Percentiles rank a stretch among this genome's conserved stretches.
These are phyloP conservation scores for Chrysaora quinquecirrha DNA, from an alignment of 30 jellyfish, hydroid and myxozoan species.

Conservation along the genomic window DNA sequence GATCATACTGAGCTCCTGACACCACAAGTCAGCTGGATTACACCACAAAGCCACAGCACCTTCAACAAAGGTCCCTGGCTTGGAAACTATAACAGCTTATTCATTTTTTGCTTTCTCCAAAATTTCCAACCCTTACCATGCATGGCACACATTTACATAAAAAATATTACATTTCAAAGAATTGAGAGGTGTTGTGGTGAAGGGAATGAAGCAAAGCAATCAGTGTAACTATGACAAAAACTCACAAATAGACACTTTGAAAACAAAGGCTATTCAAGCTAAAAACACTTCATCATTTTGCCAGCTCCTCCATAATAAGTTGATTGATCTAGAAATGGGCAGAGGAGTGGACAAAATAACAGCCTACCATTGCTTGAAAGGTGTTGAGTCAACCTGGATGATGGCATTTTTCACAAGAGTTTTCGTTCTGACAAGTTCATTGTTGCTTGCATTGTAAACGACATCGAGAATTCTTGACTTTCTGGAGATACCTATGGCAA, in stretches of 20 bases:
- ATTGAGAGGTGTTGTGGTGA: too few relatives aligned
- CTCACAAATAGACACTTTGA: constrained; percentile 12
- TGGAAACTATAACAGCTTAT: too few relatives aligned
- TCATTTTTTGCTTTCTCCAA: too few relatives aligned
- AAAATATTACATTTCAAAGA: too few relatives aligned
- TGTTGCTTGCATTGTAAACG: constrained; percentile 95
- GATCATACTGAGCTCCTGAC: too few relatives aligned
- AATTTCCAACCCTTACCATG: too few relatives aligned
- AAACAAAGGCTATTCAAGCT: constrained; percentile 8
- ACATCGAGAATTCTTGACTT: constrained; percentile 89
- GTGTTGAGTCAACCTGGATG: constrained; percentile 90
- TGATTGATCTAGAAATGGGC: not conserved
- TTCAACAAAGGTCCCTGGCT: too few relatives aligned
- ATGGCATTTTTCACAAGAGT: constrained; percentile 90
- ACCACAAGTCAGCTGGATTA: too few relatives aligned
- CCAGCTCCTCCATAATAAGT: constrained; percentile 9
- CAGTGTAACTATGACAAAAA: constrained; percentile 46
- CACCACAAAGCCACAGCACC: too few relatives aligned
- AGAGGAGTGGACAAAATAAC: not conserved
- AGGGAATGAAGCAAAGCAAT: too few relatives aligned
- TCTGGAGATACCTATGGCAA: constrained; percentile 80
- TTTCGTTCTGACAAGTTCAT: constrained; percentile 93
- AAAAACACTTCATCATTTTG: constrained; percentile 14
- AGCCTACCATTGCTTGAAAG: constrained; percentile 92
- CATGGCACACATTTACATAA: too few relatives aligned